Evolutionary conservation across 2,113 vertebrate species (phyloP).

Genomic region (Microcebus tavaratra): DNA sequence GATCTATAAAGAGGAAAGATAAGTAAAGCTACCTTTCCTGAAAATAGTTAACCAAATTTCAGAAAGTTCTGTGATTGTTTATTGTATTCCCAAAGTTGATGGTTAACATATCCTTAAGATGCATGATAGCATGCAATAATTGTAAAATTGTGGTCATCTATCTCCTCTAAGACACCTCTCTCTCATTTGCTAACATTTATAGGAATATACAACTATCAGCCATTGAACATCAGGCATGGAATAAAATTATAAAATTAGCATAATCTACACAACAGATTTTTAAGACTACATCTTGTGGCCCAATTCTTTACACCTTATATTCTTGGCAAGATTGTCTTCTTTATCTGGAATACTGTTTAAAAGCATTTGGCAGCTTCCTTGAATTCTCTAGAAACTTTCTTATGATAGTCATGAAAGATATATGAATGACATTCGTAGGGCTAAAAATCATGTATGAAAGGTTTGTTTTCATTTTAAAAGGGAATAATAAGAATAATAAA

Average conservation of each 20-base stretch:
- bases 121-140: neutral
- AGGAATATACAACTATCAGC: neutral
- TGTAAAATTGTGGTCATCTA: neutral
- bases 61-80: neutral
- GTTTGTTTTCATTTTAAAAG: neutral
- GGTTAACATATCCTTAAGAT: neutral
- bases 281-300: neutral
- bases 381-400: slow-evolving; percentile 5
- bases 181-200: neutral
- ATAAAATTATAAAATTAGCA: neutral
- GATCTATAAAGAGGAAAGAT: neutral
- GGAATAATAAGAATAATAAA: neutral
- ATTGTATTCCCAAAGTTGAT: neutral
- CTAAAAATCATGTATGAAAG: neutral
- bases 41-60: neutral
- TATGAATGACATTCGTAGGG: neutral
- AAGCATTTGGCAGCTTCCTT: neutral
- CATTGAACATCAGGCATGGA: neutral
- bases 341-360: neutral
- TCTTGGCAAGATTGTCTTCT: neutral
- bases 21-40: neutral
- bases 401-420: slow-evolving; percentile 4
- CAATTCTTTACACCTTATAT: neutral
- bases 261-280: neutral
- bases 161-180: neutral